Conservation (phyloP, 2,888 invertebrate species). For the Cephus nigrinus region DNA sequence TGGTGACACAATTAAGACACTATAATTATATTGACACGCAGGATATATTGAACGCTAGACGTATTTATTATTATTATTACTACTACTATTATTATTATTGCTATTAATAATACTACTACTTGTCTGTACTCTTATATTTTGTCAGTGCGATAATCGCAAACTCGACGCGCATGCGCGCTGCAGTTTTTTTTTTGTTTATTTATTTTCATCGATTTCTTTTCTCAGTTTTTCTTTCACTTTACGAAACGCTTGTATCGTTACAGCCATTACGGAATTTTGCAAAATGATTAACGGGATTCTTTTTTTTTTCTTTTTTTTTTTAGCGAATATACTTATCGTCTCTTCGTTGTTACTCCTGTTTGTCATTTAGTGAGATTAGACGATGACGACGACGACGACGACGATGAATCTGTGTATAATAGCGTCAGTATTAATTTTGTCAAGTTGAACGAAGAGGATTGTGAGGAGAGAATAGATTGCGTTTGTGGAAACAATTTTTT, state of each 20-base stretch:
- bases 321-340: constrained; percentile 25
- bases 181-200: background rate
- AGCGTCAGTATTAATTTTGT: constrained; percentile 51
- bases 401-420: constrained; percentile 43
- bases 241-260: background rate
- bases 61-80: background rate
- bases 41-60: background rate
- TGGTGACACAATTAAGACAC: background rate
- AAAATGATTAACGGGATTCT: background rate
- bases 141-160: background rate
- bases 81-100: background rate
- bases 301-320: constrained; percentile 27
- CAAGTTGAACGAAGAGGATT: background rate
- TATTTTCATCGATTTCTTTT: background rate
- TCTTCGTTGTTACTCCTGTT: constrained; percentile 20
- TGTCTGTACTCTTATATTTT: background rate
- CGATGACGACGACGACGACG: background rate
- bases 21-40: background rate
- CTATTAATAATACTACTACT: background rate
- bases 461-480: background rate
- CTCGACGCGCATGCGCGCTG: background rate
- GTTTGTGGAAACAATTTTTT: constrained; percentile 25
- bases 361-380: background rate
- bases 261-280: background rate
- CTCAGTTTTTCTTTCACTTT: background rate